phyloP scores from a whole-genome alignment of 2,113 vertebrate genomes.

The Ellobius talpinus region DNA sequence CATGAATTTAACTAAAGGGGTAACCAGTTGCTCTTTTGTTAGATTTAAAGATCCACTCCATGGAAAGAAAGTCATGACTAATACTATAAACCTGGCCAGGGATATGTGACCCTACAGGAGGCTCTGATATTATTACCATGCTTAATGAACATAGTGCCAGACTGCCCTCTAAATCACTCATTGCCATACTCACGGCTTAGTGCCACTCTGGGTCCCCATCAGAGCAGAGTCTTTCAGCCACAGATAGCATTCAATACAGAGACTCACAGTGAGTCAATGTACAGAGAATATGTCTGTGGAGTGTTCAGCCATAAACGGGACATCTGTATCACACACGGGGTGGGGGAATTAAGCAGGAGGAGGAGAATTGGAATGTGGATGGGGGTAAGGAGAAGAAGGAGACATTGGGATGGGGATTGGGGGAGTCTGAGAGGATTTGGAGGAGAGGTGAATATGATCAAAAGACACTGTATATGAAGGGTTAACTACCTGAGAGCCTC shows the following conservation, averaged over 20 bases:
- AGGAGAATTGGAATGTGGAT: too few species aligned
- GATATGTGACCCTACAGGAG: background rate
- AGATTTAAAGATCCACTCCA: background rate
- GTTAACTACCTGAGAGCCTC: background rate
- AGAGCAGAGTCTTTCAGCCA: too few species aligned
- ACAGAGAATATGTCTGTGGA: background rate
- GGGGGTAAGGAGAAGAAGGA: background rate
- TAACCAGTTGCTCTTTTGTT: background rate
- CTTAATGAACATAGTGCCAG: background rate
- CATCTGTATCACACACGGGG: background rate
- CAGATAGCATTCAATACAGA: background rate
- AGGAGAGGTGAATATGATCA: background rate
- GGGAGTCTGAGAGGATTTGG: background rate
- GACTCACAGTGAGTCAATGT: background rate
- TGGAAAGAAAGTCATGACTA: background rate
- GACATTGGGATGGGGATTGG: background rate
- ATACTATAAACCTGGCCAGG: background rate
- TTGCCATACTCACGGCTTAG: background rate
- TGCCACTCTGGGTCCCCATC: background rate
- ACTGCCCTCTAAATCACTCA: background rate
- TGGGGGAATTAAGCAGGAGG: background rate
- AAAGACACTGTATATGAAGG: background rate
- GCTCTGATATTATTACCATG: background rate
- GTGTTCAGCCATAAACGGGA: background rate
- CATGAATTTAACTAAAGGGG: background rate